phyloP scores from a whole-genome alignment of 2,113 vertebrate genomes.

The Apeltes quadracus region DNA sequence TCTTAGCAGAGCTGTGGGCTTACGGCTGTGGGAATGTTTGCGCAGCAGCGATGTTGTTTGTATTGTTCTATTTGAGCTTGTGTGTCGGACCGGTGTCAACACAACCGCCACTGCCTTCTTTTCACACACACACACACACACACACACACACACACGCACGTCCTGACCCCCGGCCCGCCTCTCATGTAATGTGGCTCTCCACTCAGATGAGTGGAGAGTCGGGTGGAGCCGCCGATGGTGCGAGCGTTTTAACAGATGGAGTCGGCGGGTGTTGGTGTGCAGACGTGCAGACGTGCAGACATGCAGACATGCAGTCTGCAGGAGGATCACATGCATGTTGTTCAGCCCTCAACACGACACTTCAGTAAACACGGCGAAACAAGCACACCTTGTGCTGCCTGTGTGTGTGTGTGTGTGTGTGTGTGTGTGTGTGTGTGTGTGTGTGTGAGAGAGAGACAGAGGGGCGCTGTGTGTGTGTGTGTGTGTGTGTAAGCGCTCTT shows the following conservation, averaged over 20 bases:
- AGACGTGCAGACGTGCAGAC: constrained; percentile 59
- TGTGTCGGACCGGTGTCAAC: constrained; percentile 57
- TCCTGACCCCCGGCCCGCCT: constrained; percentile 24
- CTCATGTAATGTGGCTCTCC: constrained; percentile 43
- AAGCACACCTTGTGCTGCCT: constrained; percentile 51
- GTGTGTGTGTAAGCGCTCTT: too few species aligned
- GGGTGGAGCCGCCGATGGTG: constrained; percentile 21
- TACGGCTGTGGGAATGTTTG: constrained; percentile 75
- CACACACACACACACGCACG: constrained; percentile 10
- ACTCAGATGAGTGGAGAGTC: constrained; percentile 28
- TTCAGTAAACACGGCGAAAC: constrained; percentile 53
- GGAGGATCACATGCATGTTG: constrained; percentile 29
- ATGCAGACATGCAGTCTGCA: constrained; percentile 60
- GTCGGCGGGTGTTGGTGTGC: constrained; percentile 50
- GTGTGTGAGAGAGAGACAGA: constrained; percentile 36
- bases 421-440: constrained; percentile 15
- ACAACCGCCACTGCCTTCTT: constrained; percentile 48
- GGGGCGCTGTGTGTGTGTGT: constrained; percentile 54
- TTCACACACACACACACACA: constrained; percentile 29
- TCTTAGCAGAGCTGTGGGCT: constrained; percentile 68
- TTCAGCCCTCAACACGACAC: constrained; percentile 36
- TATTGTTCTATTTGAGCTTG: constrained; percentile 70
- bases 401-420: background rate
- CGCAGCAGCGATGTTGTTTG: constrained; percentile 69
- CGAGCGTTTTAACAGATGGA: constrained; percentile 55